Conservation (phyloP, 2,797 vertebrate genomes). For the Mus caroli region DNA sequence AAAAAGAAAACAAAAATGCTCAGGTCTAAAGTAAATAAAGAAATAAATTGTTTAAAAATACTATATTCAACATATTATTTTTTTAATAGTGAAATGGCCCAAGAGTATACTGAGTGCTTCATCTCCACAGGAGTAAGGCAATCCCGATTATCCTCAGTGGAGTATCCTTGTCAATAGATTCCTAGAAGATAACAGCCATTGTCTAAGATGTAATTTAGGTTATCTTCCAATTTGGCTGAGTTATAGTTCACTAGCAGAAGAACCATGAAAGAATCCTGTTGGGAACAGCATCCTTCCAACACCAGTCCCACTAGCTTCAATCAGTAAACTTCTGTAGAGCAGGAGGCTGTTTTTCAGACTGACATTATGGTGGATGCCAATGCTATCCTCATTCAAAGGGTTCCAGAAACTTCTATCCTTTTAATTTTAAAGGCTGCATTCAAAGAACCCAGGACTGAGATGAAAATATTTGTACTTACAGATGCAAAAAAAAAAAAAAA, state of each 20-base stretch:
- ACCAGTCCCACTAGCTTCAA: not conserved
- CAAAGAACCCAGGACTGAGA: not conserved
- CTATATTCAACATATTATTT: not conserved
- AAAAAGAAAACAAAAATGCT: not conserved
- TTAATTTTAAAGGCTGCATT: not conserved
- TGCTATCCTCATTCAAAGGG: not conserved
- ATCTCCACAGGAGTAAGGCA: not conserved
- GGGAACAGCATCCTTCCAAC: not conserved
- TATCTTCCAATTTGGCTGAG: not conserved
- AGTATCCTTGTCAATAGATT: not conserved
- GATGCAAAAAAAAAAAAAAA: not conserved
- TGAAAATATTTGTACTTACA: not conserved
- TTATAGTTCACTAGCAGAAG: not conserved
- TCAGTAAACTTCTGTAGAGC: not conserved
- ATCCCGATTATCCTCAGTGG: not conserved
- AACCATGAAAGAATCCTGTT: not conserved
- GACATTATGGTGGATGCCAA: not conserved
- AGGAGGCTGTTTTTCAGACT: not conserved
- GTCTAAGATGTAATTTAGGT: not conserved
- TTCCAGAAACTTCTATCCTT: not conserved
- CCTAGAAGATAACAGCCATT: not conserved
- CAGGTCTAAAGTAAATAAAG: not conserved
- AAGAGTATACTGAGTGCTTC: not conserved
- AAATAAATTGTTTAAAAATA: not conserved
- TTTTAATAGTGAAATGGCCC: not conserved